phyloP scores from a whole-genome alignment of 1,140 invertebrate genomes.

The Anoplophora glabripennis region DNA sequence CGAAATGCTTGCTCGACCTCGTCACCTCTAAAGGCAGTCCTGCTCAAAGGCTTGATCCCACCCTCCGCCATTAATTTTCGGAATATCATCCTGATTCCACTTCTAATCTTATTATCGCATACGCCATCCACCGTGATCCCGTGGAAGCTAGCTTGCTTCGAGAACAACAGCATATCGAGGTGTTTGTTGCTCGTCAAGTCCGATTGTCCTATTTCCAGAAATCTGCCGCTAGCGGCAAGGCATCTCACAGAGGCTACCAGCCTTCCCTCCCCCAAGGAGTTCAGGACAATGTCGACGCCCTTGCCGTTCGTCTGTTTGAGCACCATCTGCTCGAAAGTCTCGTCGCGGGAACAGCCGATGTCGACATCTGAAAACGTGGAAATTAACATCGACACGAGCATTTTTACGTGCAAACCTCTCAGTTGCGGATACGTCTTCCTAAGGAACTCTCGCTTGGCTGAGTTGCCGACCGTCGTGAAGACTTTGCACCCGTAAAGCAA shows the following conservation, averaged over 20 bases:
- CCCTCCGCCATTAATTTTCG: slow-evolving; percentile 22
- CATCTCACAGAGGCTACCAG: slow-evolving; percentile 75
- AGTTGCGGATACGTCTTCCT: slow-evolving; percentile 66
- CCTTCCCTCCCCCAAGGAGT: slow-evolving; percentile 77
- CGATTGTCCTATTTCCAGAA: slow-evolving; percentile 78
- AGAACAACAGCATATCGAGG: slow-evolving; percentile 72
- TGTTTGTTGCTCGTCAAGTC: slow-evolving; percentile 65
- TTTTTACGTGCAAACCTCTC: slow-evolving; percentile 54
- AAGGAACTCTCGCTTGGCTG: slow-evolving; percentile 73
- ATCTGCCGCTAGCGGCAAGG: slow-evolving; percentile 64
- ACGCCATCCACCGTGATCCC: slow-evolving; percentile 82
- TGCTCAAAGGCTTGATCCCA: slow-evolving; percentile 58
- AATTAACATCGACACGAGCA: too few species aligned
- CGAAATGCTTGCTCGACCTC: slow-evolving; percentile 67
- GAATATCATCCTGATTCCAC: slow-evolving; percentile 5
- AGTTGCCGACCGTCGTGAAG: slow-evolving; percentile 72
- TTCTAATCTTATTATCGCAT: slow-evolving; percentile 50
- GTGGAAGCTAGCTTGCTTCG: slow-evolving; percentile 83
- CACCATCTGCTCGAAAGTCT: slow-evolving; percentile 70
- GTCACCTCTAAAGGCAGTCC: slow-evolving; percentile 58
- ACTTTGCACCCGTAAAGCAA: slow-evolving; percentile 67
- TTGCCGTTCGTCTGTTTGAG: slow-evolving; percentile 57
- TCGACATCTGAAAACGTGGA: slow-evolving; percentile 48
- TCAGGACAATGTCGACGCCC: slow-evolving; percentile 76
- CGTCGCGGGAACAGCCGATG: slow-evolving; percentile 71